A percentile compares a stretch with the other conserved stretches of the same genome.
Evolutionary conservation across 1,140 invertebrate species (phyloP).

Genomic region (Chelonus insularis): DNA sequence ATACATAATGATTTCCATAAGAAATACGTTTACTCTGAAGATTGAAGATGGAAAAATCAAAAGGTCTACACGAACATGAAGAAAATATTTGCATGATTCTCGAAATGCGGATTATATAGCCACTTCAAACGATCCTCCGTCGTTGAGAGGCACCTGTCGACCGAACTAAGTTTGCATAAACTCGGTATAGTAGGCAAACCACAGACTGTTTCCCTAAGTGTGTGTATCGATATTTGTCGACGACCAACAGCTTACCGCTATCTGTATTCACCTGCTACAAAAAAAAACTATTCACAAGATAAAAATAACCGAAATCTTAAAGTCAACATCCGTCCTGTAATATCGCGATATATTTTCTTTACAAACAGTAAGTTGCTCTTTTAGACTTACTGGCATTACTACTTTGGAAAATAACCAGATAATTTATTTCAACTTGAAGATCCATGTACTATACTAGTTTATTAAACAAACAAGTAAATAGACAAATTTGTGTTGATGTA

Average conservation of each 20-base stretch:
- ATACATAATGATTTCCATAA: slow-evolving; percentile 1
- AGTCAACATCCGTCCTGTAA: too few species aligned
- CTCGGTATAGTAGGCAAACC: slow-evolving; percentile 24
- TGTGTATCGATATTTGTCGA: slow-evolving; percentile 33
- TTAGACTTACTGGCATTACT: too few species aligned
- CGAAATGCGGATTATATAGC: slow-evolving; percentile 30
- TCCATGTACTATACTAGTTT: too few species aligned
- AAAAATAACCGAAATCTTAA: too few species aligned
- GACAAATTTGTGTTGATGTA: too few species aligned
- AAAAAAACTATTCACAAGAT: too few species aligned
- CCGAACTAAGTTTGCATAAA: slow-evolving; percentile 30
- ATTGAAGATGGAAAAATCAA: slow-evolving; percentile 21
- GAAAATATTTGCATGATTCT: slow-evolving; percentile 33
- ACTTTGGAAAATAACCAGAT: too few species aligned
- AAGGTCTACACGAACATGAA: slow-evolving; percentile 19
- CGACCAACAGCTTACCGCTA: slow-evolving; percentile 23
- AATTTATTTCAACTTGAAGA: too few species aligned
- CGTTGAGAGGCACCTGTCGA: slow-evolving; percentile 32
- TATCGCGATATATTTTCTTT: too few species aligned
- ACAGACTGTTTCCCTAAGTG: slow-evolving; percentile 20
- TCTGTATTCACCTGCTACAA: slow-evolving; percentile 16
- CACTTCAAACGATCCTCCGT: slow-evolving; percentile 34
- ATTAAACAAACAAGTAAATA: too few species aligned
- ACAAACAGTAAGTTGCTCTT: too few species aligned
- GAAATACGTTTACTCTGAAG: background rate